Base-by-base conservation (phyloP, 2,113 vertebrate species). In the Scolopax mira region DNA sequence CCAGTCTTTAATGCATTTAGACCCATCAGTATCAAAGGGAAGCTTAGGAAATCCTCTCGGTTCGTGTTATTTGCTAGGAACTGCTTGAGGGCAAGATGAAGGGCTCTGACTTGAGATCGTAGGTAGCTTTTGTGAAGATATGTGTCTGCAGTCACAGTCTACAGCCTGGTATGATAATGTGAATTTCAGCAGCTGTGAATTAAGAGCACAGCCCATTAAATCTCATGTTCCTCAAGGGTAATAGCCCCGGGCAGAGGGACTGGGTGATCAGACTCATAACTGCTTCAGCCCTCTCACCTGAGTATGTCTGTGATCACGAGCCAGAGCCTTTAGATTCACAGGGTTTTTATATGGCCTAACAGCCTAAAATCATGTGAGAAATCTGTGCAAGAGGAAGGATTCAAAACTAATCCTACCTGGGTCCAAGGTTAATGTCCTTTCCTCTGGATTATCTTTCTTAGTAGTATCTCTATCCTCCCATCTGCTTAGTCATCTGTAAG, bases 361-460 rank as follows among this genome's bases (percentile, higher is more conserved):
- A 31, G 81, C 71, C 79, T 77, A 48, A 77, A 82, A 72, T 28
- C 51, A 70, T 0, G 0, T 18, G 55, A 80, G 74, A 80, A 93
- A 55, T 74, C 64, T 84, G 49, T 51, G 64, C 55, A 80, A 19
- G 91, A 72, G 30, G 79, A 11, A 44, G 52, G 70, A 42, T 14
- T 93, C 88, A 31, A 66, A 91, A 46, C 64, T 94, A 80, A 93
- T 93, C 88, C 39, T 93, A 6, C 21, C 60, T 25, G 51, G 16
- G n/a, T 85, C 75, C 2, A 13, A 62, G 64, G 85, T 91, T 82
- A 90, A 90, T 46, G 52, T 91, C 72, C 84, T 94, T 91, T 91
- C 51, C 67, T 84, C 67, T 74, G 72, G 91, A 79, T 96, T 85
- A 77, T 93, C 85, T 80, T 89, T 79, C 64, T 55, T 80, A 42